These are phyloP conservation scores for Drosophila lacertosa DNA, from an alignment of 1,140 invertebrate species.

Conservation along the genomic window DNA sequence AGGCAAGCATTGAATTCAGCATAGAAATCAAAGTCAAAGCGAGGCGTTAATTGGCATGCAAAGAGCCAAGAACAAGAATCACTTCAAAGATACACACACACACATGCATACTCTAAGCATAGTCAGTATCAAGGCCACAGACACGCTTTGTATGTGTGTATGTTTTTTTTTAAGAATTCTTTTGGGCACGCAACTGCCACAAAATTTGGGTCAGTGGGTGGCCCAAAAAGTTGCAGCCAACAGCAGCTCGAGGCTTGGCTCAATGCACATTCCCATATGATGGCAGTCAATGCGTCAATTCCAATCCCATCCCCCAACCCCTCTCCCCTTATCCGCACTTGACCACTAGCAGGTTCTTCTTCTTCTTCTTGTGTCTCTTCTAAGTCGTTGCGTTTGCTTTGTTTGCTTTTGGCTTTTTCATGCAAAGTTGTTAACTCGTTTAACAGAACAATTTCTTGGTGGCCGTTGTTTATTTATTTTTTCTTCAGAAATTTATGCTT, in stretches of 20 bases:
- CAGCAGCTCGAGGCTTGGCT: slow-evolving; percentile 40
- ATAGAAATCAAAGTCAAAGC: slow-evolving; percentile 44
- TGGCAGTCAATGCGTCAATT: slow-evolving; percentile 25
- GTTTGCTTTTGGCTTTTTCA: slow-evolving; percentile 70
- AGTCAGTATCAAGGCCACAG: slow-evolving; percentile 66
- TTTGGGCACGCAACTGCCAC: slow-evolving; percentile 51
- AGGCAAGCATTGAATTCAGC: slow-evolving; percentile 45
- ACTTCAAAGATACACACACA: not conserved
- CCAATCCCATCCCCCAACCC: not conserved
- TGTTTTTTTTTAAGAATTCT: slow-evolving; percentile 53
- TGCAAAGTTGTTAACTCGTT: slow-evolving; percentile 81
- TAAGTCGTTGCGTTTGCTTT: slow-evolving; percentile 56
- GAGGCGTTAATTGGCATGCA: slow-evolving; percentile 67
- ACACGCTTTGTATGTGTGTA: slow-evolving; percentile 33
- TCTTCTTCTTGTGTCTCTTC: slow-evolving; percentile 4
- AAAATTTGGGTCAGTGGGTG: slow-evolving; percentile 70
- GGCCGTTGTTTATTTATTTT: no score
- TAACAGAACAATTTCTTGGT: slow-evolving; percentile 54
- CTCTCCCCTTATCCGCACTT: not conserved
- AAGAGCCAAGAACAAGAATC: slow-evolving; percentile 15
- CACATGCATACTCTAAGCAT: not conserved
- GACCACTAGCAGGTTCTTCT: not conserved
- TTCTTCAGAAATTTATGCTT: slow-evolving; percentile 48
- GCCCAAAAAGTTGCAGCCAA: slow-evolving; percentile 48
- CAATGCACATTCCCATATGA: slow-evolving; percentile 63